A percentile compares a stretch with the other conserved stretches of the same genome.
Conservation (phyloP, 2,113 vertebrate genomes). For the Polypterus bichir region DNA sequence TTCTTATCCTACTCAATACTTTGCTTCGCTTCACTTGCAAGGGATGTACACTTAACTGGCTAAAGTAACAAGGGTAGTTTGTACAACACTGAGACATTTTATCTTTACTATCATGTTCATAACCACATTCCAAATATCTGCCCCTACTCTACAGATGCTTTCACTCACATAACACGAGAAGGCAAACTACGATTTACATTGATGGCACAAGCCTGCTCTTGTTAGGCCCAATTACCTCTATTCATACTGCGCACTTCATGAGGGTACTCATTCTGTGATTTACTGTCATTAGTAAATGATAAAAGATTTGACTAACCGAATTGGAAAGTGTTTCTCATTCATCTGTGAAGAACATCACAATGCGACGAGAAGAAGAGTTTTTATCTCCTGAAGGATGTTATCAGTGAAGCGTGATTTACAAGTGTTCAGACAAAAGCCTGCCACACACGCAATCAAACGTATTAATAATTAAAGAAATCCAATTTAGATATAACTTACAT, state of each 20-base stretch:
- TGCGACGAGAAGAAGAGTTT: slow-evolving; percentile 15
- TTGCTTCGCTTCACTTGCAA: too few relatives aligned
- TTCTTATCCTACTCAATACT: too few relatives aligned
- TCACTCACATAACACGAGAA: too few relatives aligned
- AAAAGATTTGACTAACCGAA: slow-evolving; percentile 45
- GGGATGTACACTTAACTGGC: too few relatives aligned
- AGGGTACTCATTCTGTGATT: slow-evolving; percentile 32
- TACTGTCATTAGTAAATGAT: slow-evolving; percentile 46
- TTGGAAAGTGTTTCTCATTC: slow-evolving; percentile 42
- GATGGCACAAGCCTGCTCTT: neutral
- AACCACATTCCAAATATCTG: too few relatives aligned
- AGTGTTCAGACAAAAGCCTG: slow-evolving; percentile 37
- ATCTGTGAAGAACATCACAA: slow-evolving; percentile 30
- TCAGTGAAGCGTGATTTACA: slow-evolving; percentile 41
- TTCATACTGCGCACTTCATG: slow-evolving; percentile 19
- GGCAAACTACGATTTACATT: too few relatives aligned
- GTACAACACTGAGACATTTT: too few relatives aligned
- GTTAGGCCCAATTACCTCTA: slow-evolving; percentile 10
- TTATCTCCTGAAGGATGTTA: slow-evolving; percentile 45
- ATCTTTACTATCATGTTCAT: too few relatives aligned
- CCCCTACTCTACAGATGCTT: too few relatives aligned
- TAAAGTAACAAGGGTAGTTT: too few relatives aligned
- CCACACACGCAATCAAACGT: slow-evolving; percentile 14
- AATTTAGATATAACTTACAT: too few relatives aligned
- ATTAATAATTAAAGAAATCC: too few relatives aligned